A percentile compares a stretch with the other conserved stretches of the same genome.
phyloP scores from a whole-genome alignment of 2,888 invertebrate genomes.

The Eristalis pertinax region DNA sequence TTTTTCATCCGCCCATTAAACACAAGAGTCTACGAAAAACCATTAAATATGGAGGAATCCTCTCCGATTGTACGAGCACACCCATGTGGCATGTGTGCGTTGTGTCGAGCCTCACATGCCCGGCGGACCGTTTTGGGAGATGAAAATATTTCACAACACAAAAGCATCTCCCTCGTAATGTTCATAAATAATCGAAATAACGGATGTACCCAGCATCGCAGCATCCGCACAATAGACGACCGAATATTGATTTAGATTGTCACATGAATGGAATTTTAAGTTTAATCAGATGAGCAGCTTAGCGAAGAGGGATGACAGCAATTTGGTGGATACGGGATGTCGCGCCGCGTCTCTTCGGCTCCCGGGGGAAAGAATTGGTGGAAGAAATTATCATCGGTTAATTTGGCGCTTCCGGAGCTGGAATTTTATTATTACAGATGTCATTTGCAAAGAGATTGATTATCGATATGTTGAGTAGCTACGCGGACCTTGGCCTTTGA shows the following conservation, averaged over 20 bases:
- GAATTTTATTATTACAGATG: no score
- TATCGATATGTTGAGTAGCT: no score
- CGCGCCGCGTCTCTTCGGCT: background rate
- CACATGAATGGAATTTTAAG: slow-evolving; percentile 27
- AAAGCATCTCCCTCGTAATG: background rate
- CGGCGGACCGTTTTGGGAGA: background rate
- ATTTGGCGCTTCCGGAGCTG: no score
- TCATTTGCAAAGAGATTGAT: no score
- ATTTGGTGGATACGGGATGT: background rate
- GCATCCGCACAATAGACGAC: background rate
- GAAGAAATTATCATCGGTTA: background rate
- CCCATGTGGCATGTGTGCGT: slow-evolving; percentile 14
- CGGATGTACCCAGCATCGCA: background rate
- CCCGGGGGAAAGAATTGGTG: background rate
- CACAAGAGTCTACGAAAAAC: slow-evolving; percentile 22
- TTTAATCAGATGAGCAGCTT: slow-evolving; percentile 18
- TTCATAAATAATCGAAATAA: slow-evolving; percentile 32
- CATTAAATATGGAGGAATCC: slow-evolving; percentile 32
- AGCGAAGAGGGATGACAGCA: background rate
- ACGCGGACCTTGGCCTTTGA: no score
- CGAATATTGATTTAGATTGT: slow-evolving; percentile 30
- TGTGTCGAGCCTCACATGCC: background rate
- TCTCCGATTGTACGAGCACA: background rate
- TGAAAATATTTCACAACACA: background rate
- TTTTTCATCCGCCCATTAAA: slow-evolving; percentile 33